These are phyloP conservation scores for Microcebus murinus DNA, from an alignment of 2,113 vertebrate genomes.

Conservation along the genomic window DNA sequence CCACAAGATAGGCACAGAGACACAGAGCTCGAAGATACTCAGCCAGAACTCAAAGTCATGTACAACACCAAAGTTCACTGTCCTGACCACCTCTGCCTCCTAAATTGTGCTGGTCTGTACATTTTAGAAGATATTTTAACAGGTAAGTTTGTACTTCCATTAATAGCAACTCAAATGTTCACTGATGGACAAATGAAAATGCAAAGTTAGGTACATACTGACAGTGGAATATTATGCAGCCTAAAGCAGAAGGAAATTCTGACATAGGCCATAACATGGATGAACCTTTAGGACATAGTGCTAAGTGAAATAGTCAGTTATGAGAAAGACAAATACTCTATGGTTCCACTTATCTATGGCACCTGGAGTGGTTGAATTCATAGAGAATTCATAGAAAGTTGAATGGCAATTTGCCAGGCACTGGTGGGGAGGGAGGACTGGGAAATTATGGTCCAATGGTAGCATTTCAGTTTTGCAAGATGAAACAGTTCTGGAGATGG, in stretches of 20 bases:
- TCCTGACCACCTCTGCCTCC: neutral
- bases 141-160: neutral
- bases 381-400: neutral
- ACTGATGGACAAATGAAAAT: neutral
- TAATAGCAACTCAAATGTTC: neutral
- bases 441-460: neutral
- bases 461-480: neutral
- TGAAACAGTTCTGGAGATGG: neutral
- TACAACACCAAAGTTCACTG: neutral
- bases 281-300: neutral
- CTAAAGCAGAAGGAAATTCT: neutral
- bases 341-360: neutral
- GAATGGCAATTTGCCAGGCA: fast-evolving
- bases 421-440: fast-evolving
- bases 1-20: neutral
- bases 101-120: neutral
- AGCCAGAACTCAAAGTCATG: neutral
- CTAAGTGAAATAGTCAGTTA: neutral
- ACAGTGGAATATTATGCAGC: neutral
- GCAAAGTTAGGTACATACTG: neutral
- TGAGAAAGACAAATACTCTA: neutral
- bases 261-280: neutral
- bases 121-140: neutral
- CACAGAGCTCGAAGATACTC: neutral
- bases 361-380: neutral